Percentiles rank a stretch among this genome's conserved stretches.
phyloP scores from a whole-genome alignment of 2,113 vertebrate species.

The Pipra filicauda region DNA sequence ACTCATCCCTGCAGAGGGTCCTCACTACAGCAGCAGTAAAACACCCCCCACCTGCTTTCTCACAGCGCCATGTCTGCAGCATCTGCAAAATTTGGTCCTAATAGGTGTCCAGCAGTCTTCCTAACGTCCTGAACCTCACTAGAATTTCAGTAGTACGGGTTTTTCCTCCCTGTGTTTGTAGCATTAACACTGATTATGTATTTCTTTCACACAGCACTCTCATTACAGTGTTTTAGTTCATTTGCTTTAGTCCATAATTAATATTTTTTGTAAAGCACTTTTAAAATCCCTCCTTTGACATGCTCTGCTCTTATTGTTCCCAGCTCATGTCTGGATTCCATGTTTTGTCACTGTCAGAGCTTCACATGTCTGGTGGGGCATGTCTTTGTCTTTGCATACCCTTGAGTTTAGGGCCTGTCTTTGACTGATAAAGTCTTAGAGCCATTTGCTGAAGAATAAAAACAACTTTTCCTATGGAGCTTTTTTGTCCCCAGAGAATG shows the following conservation, averaged over 20 bases:
- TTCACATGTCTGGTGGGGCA: not conserved
- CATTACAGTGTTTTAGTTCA: not conserved
- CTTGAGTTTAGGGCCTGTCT: not conserved
- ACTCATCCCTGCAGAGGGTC: not conserved
- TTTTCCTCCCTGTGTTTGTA: not conserved
- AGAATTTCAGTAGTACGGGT: not conserved
- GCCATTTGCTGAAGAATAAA: not conserved
- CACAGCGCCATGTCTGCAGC: not conserved
- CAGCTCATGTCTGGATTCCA: not conserved
- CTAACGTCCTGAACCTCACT: not conserved
- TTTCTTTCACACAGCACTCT: not conserved
- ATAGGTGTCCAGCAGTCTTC: not conserved
- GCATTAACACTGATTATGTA: not conserved
- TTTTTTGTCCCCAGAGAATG: not conserved
- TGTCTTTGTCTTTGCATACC: not conserved
- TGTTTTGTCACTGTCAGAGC: not conserved
- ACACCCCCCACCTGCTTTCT: not conserved
- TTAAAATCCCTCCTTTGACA: not conserved
- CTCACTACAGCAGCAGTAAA: not conserved
- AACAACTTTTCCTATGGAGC: not conserved
- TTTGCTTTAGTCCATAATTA: slow-evolving; percentile 4
- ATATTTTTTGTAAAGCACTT: not conserved
- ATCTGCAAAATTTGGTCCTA: not conserved
- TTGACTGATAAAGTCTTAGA: not conserved
- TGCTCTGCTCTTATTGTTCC: not conserved